A percentile compares a stretch with the other conserved stretches of the same genome.
phyloP scores from a whole-genome alignment of 92 coral and sea anemone genomes.

The Virgularia gustaviana region DNA sequence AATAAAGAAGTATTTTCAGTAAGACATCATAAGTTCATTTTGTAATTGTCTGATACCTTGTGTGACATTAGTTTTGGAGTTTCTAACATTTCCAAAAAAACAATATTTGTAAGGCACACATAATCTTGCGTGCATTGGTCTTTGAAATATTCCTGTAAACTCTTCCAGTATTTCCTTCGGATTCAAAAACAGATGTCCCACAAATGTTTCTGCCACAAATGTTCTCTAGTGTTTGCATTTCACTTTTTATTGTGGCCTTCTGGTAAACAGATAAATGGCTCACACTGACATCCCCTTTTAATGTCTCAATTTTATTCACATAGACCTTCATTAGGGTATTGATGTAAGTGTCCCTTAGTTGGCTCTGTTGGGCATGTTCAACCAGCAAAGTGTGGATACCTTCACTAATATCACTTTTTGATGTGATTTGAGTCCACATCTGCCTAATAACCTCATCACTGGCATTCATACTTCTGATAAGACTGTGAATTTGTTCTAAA shows the following conservation, averaged over 20 bases:
- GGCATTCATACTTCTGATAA: not conserved
- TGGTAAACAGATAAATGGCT: slow-evolving; percentile 19
- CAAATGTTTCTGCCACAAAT: slow-evolving; percentile 38
- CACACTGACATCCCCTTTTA: not conserved
- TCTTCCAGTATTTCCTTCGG: slow-evolving; percentile 36
- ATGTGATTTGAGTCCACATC: slow-evolving; percentile 25
- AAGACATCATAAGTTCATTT: too few relatives aligned
- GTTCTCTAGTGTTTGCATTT: slow-evolving; percentile 40
- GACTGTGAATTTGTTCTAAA: not conserved
- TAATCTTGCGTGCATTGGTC: too few relatives aligned
- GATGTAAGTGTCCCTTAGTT: slow-evolving; percentile 18
- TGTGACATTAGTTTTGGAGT: too few relatives aligned
- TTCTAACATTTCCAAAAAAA: too few relatives aligned
- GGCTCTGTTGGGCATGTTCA: not conserved
- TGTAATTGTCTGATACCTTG: too few relatives aligned
- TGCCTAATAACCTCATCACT: slow-evolving; percentile 13
- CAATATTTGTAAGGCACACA: too few relatives aligned
- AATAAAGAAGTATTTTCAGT: too few relatives aligned
- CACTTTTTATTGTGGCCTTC: slow-evolving; percentile 15
- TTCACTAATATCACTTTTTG: slow-evolving; percentile 2
- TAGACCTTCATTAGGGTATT: slow-evolving; percentile 12
- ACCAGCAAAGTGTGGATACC: slow-evolving; percentile 9
- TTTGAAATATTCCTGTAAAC: slow-evolving; percentile 51
- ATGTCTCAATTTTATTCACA: not conserved
- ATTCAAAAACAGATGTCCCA: slow-evolving; percentile 32